Percentiles rank a stretch among this genome's conserved stretches.
Evolutionary conservation across 92 coral and sea anemone genomes (phyloP).

Genomic region (Bergia puertoricense): DNA sequence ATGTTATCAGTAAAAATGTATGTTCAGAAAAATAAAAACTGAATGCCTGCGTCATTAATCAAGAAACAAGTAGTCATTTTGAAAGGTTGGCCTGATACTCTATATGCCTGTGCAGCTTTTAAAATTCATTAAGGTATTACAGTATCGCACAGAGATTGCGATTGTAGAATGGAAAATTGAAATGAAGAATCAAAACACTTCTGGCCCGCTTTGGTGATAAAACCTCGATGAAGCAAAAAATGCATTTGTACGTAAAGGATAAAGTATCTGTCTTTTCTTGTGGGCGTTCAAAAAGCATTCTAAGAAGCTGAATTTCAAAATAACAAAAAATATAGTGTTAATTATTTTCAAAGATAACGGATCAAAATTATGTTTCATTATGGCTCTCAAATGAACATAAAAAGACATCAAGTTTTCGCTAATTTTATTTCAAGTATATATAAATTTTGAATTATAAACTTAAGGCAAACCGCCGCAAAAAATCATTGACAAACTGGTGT

Average conservation of each 20-base stretch:
- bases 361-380: conserved; percentile 40
- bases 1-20: conserved; percentile 28
- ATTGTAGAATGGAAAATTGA: conserved; percentile 1
- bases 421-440: conserved; percentile 24
- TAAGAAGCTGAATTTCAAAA: conserved; percentile 20
- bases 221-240: background rate
- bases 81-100: conserved; percentile 6
- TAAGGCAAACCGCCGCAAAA: background rate
- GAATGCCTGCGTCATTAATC: conserved; percentile 17
- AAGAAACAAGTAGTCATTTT: conserved; percentile 20
- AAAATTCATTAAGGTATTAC: conserved; percentile 42
- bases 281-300: background rate
- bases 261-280: conserved; percentile 11
- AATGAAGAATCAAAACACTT: background rate
- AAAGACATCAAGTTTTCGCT: conserved; percentile 40
- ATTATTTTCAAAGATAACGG: conserved; percentile 43
- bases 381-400: conserved; percentile 26
- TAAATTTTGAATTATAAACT: background rate
- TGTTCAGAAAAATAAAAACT: conserved; percentile 1
- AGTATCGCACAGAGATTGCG: conserved; percentile 27
- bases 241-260: background rate
- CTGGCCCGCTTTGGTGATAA: background rate
- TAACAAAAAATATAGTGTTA: conserved; percentile 27
- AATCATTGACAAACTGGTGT: conserved; percentile 12
- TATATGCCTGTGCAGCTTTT: conserved; percentile 11